These are phyloP conservation scores for Pterophyllum scalare DNA, from an alignment of 2,113 vertebrate species.

Conservation along the genomic window DNA sequence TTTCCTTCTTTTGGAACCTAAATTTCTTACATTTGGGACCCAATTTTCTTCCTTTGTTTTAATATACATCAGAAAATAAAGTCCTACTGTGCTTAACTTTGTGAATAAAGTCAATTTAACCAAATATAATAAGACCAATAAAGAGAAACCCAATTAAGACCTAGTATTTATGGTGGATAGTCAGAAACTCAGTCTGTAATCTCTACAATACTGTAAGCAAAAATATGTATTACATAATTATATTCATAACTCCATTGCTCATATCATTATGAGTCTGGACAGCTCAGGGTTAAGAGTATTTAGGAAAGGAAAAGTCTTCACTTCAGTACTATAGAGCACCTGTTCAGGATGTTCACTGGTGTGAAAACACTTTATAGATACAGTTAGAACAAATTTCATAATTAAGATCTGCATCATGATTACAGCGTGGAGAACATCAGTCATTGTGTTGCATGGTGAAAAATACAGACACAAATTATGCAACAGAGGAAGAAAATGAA, in stretches of 20 bases:
- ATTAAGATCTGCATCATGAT: slow-evolving; percentile 39
- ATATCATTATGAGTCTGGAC: neutral
- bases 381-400: slow-evolving; percentile 32
- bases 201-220: neutral
- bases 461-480: slow-evolving; percentile 57
- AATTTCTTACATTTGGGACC: neutral
- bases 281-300: slow-evolving; percentile 7
- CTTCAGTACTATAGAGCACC: neutral
- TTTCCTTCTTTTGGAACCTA: neutral
- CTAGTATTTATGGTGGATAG: neutral
- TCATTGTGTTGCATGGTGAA: slow-evolving; percentile 28
- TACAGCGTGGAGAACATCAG: slow-evolving; percentile 36
- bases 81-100: neutral
- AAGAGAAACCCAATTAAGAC: slow-evolving; percentile 12
- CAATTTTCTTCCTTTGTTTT: neutral
- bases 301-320: neutral
- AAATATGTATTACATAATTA: neutral
- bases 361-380: slow-evolving; percentile 18
- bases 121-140: slow-evolving; percentile 2
- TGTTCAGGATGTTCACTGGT: slow-evolving; percentile 12
- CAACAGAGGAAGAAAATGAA: slow-evolving; percentile 41
- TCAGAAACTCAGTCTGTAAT: neutral
- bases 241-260: neutral
- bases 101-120: neutral
- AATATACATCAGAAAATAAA: neutral